These are phyloP conservation scores for Pangasius djambal DNA, from an alignment of 2,797 vertebrate species.

Conservation along the genomic window DNA sequence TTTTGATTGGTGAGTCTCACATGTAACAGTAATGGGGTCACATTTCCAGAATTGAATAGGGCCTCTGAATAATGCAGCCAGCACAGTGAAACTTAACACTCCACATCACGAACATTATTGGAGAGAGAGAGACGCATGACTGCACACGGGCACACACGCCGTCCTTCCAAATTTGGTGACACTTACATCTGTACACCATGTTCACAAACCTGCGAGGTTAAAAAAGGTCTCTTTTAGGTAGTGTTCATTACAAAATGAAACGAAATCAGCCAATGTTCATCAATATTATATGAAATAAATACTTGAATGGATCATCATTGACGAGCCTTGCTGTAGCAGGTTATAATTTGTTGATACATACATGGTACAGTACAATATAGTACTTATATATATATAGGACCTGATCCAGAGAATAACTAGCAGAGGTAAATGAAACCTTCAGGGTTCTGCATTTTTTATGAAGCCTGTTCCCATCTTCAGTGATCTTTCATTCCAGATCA, in stretches of 20 bases:
- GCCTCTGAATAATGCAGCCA: conserved; percentile 51
- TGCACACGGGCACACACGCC: conserved; percentile 7
- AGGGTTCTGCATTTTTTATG: conserved; percentile 70
- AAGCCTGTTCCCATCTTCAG: conserved; percentile 63
- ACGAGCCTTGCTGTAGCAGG: neutral
- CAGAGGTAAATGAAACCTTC: conserved; percentile 60
- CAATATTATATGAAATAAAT: too few relatives aligned
- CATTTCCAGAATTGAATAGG: conserved; percentile 51
- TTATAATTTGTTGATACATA: too few relatives aligned
- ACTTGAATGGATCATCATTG: neutral
- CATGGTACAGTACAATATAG: neutral
- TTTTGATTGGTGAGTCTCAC: conserved; percentile 45
- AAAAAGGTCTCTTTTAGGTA: neutral
- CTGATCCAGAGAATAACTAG: neutral
- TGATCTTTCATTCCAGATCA: conserved; percentile 52
- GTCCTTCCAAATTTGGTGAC: conserved; percentile 14
- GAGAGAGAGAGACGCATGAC: conserved; percentile 9
- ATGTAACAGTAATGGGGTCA: conserved; percentile 34
- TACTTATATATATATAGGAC: neutral
- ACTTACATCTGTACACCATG: conserved; percentile 22
- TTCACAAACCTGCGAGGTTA: conserved; percentile 37
- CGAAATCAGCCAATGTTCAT: neutral
- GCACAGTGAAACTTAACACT: conserved; percentile 56
- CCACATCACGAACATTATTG: conserved; percentile 19
- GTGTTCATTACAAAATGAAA: neutral